Evolutionary conservation across 2,888 invertebrate genomes (phyloP), one percentile per base, ranked within the genome.

Genomic region (Linnaemya tessellans): DNA sequence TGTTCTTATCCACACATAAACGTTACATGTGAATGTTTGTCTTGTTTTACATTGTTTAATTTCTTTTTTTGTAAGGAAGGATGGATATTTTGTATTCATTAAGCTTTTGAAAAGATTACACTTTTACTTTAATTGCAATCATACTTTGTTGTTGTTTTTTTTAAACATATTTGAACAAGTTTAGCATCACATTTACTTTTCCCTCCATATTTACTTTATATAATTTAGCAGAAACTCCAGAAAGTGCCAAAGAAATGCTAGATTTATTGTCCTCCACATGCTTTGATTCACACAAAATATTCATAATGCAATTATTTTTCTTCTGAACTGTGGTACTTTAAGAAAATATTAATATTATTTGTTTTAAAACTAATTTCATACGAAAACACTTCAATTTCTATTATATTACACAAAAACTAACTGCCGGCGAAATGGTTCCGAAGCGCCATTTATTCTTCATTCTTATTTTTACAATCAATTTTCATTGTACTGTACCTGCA

Each of bases 401-500:
- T 15, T 15, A 35, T 5, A 35, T 35, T 35, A 35, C n/a, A n/a
- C n/a, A n/a, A n/a, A n/a, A n/a, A n/a, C n/a, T n/a, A n/a, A n/a
- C n/a, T n/a, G n/a, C n/a, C n/a, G n/a, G n/a, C n/a, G n/a, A n/a
- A n/a, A n/a, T n/a, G n/a, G n/a, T n/a, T n/a, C n/a, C n/a, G n/a
- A n/a, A 35, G 35, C 35, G 9, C 15, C 62, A 41, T 43, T 65
- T 13, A 43, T 67, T 58, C n/a, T n/a, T 25, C n/a, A n/a, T n/a
- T n/a, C n/a, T 56, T 35, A 67, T 46, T 67, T 54, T 77, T 58
- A 58, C 58, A 77, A 77, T 67, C 60, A 38, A 62, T 74, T 62
- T 49, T 51, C 22, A 38, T 22, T 62, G 49, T 35, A 35, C 30
- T 20, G 35, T 51, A 67, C 58, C 22, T 58, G 38, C 35, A 38